These are phyloP conservation scores for Gastrophryne carolinensis DNA, from an alignment of 2,797 vertebrate species.

Conservation along the genomic window DNA sequence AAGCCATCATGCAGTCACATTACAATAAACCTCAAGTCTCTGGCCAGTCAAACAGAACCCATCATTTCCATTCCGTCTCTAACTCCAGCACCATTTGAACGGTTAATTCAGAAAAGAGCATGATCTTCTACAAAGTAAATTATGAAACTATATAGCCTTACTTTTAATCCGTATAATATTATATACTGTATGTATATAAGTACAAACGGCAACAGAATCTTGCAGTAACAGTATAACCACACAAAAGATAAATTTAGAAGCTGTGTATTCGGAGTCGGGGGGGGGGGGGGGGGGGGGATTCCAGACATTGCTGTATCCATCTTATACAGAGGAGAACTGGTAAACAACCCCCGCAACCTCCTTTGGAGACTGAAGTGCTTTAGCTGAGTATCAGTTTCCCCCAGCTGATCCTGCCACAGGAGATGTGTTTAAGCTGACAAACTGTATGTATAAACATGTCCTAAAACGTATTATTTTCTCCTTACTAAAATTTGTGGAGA, in stretches of 20 bases:
- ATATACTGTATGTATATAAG: neutral
- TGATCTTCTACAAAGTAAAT: too few relatives aligned
- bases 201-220: constrained; percentile 4
- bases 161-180: too few relatives aligned
- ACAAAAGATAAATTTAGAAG: constrained; percentile 59
- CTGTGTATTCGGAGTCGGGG: constrained; percentile 47
- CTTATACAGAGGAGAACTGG: constrained; percentile 53
- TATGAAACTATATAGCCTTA: too few relatives aligned
- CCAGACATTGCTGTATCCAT: constrained; percentile 54
- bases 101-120: too few relatives aligned
- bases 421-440: neutral
- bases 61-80: too few relatives aligned
- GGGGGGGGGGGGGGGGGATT: too few relatives aligned
- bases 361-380: neutral
- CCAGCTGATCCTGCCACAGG: constrained; percentile 8
- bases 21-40: too few relatives aligned
- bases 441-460: neutral
- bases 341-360: constrained; percentile 54
- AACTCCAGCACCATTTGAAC: too few relatives aligned
- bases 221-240: constrained; percentile 54
- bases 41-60: too few relatives aligned
- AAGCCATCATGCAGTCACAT: too few relatives aligned
- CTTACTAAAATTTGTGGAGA: too few relatives aligned
- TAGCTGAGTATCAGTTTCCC: constrained; percentile 26
- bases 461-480: constrained; percentile 12